Percentiles rank a stretch among this genome's conserved stretches.
Conservation (phyloP, 1,140 invertebrate species). For the Pemphigus obesinymphae region DNA sequence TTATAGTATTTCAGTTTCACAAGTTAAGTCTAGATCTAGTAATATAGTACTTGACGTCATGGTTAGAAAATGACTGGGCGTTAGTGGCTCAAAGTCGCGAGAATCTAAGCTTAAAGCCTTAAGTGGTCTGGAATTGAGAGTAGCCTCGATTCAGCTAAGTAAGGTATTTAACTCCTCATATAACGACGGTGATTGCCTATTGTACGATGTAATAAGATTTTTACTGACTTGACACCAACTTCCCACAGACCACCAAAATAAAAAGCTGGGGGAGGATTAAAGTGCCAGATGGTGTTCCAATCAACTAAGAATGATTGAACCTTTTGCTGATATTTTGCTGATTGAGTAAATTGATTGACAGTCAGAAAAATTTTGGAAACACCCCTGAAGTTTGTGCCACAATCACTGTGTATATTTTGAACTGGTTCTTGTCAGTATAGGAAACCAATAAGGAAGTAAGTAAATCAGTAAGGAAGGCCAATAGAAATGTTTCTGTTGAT, state of each 20-base stretch:
- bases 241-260: neutral
- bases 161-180: neutral
- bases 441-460: too few species aligned
- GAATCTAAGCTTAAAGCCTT: neutral
- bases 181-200: neutral
- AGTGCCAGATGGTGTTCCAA: neutral
- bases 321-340: neutral
- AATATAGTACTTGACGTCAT: neutral
- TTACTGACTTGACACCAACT: neutral
- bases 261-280: neutral
- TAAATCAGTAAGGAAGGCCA: conserved; percentile 50
- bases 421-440: conserved; percentile 43
- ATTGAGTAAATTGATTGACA: neutral
- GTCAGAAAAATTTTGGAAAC: neutral
- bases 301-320: neutral
- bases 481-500: conserved; percentile 46
- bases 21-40: neutral
- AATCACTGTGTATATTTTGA: conserved; percentile 36
- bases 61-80: neutral
- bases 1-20: too few species aligned
- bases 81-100: neutral
- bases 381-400: conserved; percentile 44
- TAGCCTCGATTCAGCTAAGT: neutral
- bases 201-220: neutral
- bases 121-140: neutral